A percentile compares a stretch with the other conserved stretches of the same genome.
Evolutionary conservation across 2,888 invertebrate genomes (phyloP).

Genomic region (Eupsilia transversa): DNA sequence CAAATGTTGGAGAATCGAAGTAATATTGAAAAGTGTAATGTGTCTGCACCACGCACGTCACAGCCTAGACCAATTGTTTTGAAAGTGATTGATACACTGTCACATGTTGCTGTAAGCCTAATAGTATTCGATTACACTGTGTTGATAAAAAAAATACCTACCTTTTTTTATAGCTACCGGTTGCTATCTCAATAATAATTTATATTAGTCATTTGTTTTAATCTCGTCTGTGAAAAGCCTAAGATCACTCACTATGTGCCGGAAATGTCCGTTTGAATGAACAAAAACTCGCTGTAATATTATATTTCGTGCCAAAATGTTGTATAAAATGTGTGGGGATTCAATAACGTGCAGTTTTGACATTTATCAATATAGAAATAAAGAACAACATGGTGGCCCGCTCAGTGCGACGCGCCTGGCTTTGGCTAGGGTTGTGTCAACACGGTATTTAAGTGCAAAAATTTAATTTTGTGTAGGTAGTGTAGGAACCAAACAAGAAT

Average conservation of each 20-base stretch:
- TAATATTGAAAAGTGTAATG: slow-evolving; percentile 1
- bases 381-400: slow-evolving; percentile 55
- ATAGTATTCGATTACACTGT: slow-evolving; percentile 10
- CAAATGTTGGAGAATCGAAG: background rate
- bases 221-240: slow-evolving; percentile 37
- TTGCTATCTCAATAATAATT: slow-evolving; percentile 25
- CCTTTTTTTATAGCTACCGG: slow-evolving; percentile 6
- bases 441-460: background rate
- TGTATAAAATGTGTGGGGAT: slow-evolving; percentile 35
- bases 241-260: slow-evolving; percentile 45
- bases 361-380: slow-evolving; percentile 61
- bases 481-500: background rate
- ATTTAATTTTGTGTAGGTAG: too few relatives aligned
- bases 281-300: slow-evolving; percentile 33
- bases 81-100: slow-evolving; percentile 19
- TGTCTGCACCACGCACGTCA: slow-evolving; percentile 7
- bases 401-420: slow-evolving; percentile 32
- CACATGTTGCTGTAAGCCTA: background rate
- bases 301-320: slow-evolving; percentile 27
- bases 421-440: slow-evolving; percentile 50
- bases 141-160: background rate
- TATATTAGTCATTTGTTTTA: slow-evolving; percentile 34
- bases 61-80: slow-evolving; percentile 10
- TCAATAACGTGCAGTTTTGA: slow-evolving; percentile 59
- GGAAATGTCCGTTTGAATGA: slow-evolving; percentile 48